These are phyloP conservation scores for Caenorhabditis sp. DNA, from an alignment of 2,888 invertebrate species.

Conservation along the genomic window DNA sequence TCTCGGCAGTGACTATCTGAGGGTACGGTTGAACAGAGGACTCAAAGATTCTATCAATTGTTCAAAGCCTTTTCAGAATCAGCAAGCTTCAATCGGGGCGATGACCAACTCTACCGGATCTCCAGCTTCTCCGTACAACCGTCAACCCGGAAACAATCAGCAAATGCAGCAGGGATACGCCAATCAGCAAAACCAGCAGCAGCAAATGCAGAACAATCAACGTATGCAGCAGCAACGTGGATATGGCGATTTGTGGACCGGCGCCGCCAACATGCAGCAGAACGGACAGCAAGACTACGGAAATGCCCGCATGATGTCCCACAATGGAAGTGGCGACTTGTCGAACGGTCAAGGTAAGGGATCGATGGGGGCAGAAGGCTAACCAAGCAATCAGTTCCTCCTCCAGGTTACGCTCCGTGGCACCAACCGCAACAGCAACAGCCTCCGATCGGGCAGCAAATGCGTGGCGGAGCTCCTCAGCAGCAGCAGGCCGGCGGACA, in stretches of 20 bases:
- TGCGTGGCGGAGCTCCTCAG: constrained; percentile 20
- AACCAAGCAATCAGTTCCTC: background rate
- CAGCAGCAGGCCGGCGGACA: constrained; percentile 24
- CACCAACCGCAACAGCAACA: constrained; percentile 38
- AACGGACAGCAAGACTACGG: constrained; percentile 23
- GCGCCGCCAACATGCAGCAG: constrained; percentile 17
- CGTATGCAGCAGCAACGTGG: constrained; percentile 38
- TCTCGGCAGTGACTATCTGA: constrained; percentile 32
- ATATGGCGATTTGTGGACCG: constrained; percentile 38
- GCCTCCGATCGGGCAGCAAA: background rate
- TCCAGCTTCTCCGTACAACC: constrained; percentile 6
- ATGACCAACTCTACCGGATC: too few relatives aligned
- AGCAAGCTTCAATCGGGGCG: constrained; percentile 3
- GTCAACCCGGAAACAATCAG: too few relatives aligned
- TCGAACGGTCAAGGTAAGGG: constrained; percentile 23
- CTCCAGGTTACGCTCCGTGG: constrained; percentile 40
- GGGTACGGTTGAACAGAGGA: constrained; percentile 11
- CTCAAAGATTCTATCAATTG: background rate
- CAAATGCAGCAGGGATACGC: too few relatives aligned
- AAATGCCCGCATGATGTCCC: constrained; percentile 29
- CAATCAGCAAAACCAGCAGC: too few relatives aligned
- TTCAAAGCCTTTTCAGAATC: constrained; percentile 15
- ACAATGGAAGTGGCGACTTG: constrained; percentile 41
- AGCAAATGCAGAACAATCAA: constrained; percentile 39
- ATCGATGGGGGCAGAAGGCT: background rate